Percentiles rank a stretch among this genome's conserved stretches.
Evolutionary conservation across 2,113 vertebrate genomes (phyloP).

Genomic region (Albula glossodonta): DNA sequence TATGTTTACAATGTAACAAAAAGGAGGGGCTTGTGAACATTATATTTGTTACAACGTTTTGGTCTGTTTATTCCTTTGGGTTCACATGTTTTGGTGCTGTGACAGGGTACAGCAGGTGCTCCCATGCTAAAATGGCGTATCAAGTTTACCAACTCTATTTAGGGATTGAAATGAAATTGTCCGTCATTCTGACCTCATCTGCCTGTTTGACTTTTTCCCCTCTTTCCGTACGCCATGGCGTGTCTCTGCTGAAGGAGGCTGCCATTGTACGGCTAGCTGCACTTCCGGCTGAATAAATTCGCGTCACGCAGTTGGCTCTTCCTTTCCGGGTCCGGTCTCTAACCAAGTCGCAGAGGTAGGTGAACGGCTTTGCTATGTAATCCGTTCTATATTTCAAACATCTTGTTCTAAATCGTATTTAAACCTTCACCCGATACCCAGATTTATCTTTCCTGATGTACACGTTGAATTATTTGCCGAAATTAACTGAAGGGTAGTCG

Average conservation of each 20-base stretch:
- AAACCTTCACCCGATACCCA: rapidly evolving
- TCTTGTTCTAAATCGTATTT: constrained; percentile 20
- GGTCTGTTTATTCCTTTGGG: neutral
- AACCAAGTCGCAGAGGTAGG: constrained; percentile 60
- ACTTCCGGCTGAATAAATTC: constrained; percentile 36
- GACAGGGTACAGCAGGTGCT: neutral
- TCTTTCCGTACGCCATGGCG: constrained; percentile 13
- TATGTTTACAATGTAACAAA: neutral
- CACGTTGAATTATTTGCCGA: constrained; percentile 24
- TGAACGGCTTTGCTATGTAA: constrained; percentile 10
- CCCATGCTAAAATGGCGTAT: no score
- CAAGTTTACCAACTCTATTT: no score
- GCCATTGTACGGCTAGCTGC: neutral
- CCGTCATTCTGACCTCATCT: neutral
- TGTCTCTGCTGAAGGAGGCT: no score
- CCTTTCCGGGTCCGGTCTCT: constrained; percentile 78
- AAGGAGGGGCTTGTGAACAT: neutral
- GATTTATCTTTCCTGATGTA: rapidly evolving
- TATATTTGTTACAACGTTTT: neutral
- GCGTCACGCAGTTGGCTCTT: constrained; percentile 51
- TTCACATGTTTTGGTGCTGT: neutral
- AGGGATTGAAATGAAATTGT: no score
- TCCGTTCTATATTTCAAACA: constrained; percentile 66
- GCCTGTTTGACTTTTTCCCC: neutral
- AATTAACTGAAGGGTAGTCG: neutral